Base-by-base conservation (phyloP, 2,797 vertebrate genomes). In the Distichodus sexfasciatus region DNA sequence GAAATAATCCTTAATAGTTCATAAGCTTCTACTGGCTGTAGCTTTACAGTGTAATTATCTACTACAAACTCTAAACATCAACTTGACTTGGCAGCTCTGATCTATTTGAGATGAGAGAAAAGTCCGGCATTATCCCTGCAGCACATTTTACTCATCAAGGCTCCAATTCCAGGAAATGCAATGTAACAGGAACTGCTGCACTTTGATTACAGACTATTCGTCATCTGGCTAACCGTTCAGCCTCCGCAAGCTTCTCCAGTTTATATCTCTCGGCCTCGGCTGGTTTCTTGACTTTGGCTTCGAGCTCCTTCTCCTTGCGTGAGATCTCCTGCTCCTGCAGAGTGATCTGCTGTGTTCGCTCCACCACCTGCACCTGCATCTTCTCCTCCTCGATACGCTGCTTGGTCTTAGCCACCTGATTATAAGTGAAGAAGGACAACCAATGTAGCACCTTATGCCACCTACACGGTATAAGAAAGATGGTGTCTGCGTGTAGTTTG, bases 381-480 rank as follows among this genome's bases (percentile, higher is more conserved):
- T 87, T 93, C 87, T 97, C 93, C 77, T 96, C 94, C 87, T 97
- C 95, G 0, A 97, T 97, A 72, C 89, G 89, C 87, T 97, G 95
- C 88, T 97, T 96, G 1, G 95, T 97, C 87, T 96, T 96, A 57
- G 95, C 95, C 82, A 96, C 95, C 95, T 97, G 74, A 1, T 19
- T 5, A 4, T 14, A 7, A 10, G 11, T 9, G 23, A 0, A 40
- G 0, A 11, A 14, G n/a, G 11, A 31, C 8, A 4, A n/a, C 15
- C 41, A 6, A 3, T 46, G 29, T 14, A 28, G n/a, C 26, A 29
- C 6, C 3, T 3, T 19, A 15, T 61, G 17, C 40, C 17, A 5
- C 38, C n/a, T n/a, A n/a, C n/a, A n/a, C n/a, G n/a, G n/a, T n/a
- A n/a, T n/a, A n/a, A n/a, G n/a, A n/a, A n/a, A n/a, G n/a, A n/a